Base-by-base conservation (phyloP, 1,140 invertebrate genomes). In the Onthophagus taurus region DNA sequence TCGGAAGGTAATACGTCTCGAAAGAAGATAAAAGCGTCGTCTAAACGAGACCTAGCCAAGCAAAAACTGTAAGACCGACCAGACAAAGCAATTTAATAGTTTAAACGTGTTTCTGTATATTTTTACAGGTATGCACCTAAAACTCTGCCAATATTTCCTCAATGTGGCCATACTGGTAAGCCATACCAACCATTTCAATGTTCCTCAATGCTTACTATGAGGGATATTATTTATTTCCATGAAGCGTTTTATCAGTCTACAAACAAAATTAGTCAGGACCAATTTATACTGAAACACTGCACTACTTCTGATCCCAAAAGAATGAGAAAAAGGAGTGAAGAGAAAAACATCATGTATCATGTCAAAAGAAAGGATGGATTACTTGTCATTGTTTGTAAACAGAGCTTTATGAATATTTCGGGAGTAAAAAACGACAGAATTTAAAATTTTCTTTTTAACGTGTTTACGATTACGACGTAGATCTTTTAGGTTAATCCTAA, bases 161-260 rank as follows among this genome's bases (percentile, higher is more conserved):
- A 19, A 33, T 37, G 35, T 37, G 35, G 35, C 6, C 35, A 37
- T 37, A 13, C 19, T 19, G 35, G 35, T 19, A 37, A 37, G 19
- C 35, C 16, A 37, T 37, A 37, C 19, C 16, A 37, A 21, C 16
- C 35, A 11, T 11, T 18, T 21, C 16, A 37, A 19, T 37, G 19
- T 21, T 6, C 18, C 9, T 18, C 35, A 9, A 7, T 19, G 16
- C 35, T 21, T 21, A 19, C 17, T 13, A 37, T 37, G 11, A 37
- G 35, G 19, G 35, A 37, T 21, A 21, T 37, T 19, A 37, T 19
- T 19, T 19, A n/a, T 11, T 37, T 37, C 19, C 35, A 37, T 37
- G 35, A 17, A 37, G 19, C 3, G 6, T 37, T 37, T 21, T 33
- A 33, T 33, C 11, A n/a, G 14, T 13, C 31, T n/a, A 12, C 8